Evolutionary conservation across 2,797 vertebrate genomes (phyloP), one percentile per base, ranked within the genome.

Genomic region (Neosilurus mollespiculum): DNA sequence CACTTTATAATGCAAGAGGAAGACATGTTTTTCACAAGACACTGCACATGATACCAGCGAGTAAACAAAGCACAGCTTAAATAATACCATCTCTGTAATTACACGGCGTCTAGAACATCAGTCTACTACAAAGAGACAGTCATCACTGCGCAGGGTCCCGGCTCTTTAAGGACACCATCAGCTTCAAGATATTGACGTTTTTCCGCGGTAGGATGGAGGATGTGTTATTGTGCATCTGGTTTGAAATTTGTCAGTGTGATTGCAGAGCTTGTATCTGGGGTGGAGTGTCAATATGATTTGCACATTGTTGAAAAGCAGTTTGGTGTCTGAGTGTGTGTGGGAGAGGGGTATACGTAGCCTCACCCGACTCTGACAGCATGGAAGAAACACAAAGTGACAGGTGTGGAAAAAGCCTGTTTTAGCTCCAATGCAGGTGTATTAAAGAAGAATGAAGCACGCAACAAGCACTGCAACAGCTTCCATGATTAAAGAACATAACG

Each of bases 391-490:
- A 24, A 78, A 81, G 58, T 77, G 65, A 81, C 76, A 75, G 73
- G 43, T n/a, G 20, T 53, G 26, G 26, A 54, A 65, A 30, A 64
- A 64, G 75, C 81, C 54, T 26, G 82, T 77, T 72, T 9, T n/a
- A 0, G 34, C 37, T 80, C 58, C 15, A 51, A 75, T 70, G 76
- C 8, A 67, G 75, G 12, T 24, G 65, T 53, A 30, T 58, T 61
- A 81, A 84, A 67, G 14, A 84, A 79, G 11, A 54, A 24, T 22
- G 18, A 81, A 71, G 64, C 30, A 72, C 73, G 78, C 49, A 72
- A 78, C 64, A 58, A 84, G 79, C 59, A 9, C 22, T n/a, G 26
- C 64, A 34, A 18, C 26, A 15, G 1, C 26, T 15, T 8, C 15
- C 26, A 15, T 1, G 2, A 30, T 8, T 65, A 30, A 16, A 66